Base-by-base conservation (phyloP, 2,113 vertebrate species). In the Otolemur garnettii region DNA sequence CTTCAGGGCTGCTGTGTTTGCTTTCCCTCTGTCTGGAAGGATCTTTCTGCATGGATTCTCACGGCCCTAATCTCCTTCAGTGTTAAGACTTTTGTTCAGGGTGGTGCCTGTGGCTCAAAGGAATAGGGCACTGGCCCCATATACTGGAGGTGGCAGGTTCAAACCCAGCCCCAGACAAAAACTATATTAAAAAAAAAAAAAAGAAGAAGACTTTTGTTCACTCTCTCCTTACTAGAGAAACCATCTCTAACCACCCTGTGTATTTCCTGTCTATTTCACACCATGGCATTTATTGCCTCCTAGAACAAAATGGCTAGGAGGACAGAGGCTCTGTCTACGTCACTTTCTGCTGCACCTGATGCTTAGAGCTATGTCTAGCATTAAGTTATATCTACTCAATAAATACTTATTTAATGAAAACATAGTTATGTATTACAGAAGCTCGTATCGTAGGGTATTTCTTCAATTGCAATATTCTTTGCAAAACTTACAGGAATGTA, bases 371-470 rank as follows among this genome's bases (percentile, higher is more conserved):
- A 18, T 62, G 28, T 55, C 35, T 78, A 84, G 33, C 7, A 81
- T 4, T 79, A 14, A 59, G 10, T 50, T 50, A 8, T 83, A 84
- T 53, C 45, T 66, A 45, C 19, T 93, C 38, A 68, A 69, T 59
- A 94, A 90, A 53, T 86, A 38, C 6, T 42, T 74, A 62, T 78
- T 50, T 86, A 82, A 91, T 71, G 21, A 89, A 64, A 57, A 85
- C 33, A 68, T 79, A 62, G 42, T 64, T 53, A 38, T 35, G 15
- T 59, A 26, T 64, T 72, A 38, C 14, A 50, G 74, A 95, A 9
- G 14, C 42, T 55, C 19, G 26, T 62, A 79, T 38, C 60, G 42
- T 69, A 30, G 6, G 4, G 57, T 85, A 55, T 75, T 79, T 62
- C 13, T 59, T 84, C 85, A 28, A 72, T 84, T 60, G 21, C 10